phyloP scores from a whole-genome alignment of 2,113 vertebrate genomes.

The Nyctereutes procyonoides region DNA sequence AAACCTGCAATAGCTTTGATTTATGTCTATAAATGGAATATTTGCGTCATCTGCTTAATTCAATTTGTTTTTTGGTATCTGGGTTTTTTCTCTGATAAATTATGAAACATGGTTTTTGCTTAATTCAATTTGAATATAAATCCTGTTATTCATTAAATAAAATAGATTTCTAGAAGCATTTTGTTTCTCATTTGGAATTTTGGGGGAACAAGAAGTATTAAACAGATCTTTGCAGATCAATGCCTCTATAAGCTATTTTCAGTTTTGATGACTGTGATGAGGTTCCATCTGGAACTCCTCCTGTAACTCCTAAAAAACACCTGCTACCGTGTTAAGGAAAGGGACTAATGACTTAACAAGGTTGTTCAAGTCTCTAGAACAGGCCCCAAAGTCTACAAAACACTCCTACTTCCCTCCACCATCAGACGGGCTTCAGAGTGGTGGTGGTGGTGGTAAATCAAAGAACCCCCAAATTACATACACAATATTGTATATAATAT shows the following conservation, averaged over 20 bases:
- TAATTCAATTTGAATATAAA: slow-evolving; percentile 39
- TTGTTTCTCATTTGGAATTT: neutral
- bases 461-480: slow-evolving; percentile 24
- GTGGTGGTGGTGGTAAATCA: neutral
- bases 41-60: slow-evolving; percentile 12
- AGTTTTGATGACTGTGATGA: neutral
- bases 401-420: neutral
- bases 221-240: neutral
- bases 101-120: neutral
- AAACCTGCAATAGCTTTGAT: neutral
- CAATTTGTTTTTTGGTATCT: neutral
- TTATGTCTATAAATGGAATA: neutral
- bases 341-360: neutral
- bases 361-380: neutral
- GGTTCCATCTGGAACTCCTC: neutral
- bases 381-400: neutral
- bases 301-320: neutral
- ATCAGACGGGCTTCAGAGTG: neutral
- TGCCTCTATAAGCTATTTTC: neutral
- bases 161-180: slow-evolving; percentile 12
- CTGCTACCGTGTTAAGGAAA: neutral
- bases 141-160: neutral
- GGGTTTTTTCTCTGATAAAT: neutral
- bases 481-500: neutral
- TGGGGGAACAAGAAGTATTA: neutral